Evolutionary conservation across 1,140 invertebrate genomes (phyloP), one percentile per base, ranked within the genome.

Genomic region (Calosoma granatense): DNA sequence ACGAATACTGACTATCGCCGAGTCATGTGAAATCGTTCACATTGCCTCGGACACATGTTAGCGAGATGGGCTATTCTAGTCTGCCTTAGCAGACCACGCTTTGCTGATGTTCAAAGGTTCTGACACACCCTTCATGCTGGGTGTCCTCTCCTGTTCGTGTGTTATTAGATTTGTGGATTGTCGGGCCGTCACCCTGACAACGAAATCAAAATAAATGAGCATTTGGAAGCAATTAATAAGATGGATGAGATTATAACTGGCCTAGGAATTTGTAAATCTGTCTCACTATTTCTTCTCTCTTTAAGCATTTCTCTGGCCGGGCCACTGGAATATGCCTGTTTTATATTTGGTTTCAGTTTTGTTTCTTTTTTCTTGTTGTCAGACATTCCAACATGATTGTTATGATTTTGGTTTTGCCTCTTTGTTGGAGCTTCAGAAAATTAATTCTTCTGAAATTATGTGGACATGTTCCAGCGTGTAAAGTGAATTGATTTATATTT

Each of bases 181-280:
- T 9, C 9, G 9, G 41, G 15, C 9, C 9, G 41, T 12, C 41
- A 47, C 41, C 41, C 41, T 47, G 41, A 47, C 41, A 47, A 47
- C 41, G 17, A 9, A 47, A 47, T 47, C 41, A 47, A 47, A 47
- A 47, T 47, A 47, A 47, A 47, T 17, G 41, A 47, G 17, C 41
- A 17, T 47, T 47, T 47, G 9, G 41, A 47, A 47, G 9, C 41
- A 47, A 47, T 47, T 47, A 47, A 47, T 47, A 47, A 47, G 41
- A 47, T 47, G 17, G 17, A 47, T 47, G 41, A 17, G 41, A 9
- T 47, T 9, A 47, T 47, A 47, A 47, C 41, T 17, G 41, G 15
- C 41, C 9, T 4, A 47, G 9, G 41, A 47, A 47, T 47, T 47
- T 47, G 41, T 47, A 47, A 47, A 47, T 47, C 9, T 47, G n/a